Percentiles rank a stretch among this genome's conserved stretches.
These are phyloP conservation scores for Lasiommata megera DNA, from an alignment of 2,888 invertebrate genomes.

Conservation along the genomic window DNA sequence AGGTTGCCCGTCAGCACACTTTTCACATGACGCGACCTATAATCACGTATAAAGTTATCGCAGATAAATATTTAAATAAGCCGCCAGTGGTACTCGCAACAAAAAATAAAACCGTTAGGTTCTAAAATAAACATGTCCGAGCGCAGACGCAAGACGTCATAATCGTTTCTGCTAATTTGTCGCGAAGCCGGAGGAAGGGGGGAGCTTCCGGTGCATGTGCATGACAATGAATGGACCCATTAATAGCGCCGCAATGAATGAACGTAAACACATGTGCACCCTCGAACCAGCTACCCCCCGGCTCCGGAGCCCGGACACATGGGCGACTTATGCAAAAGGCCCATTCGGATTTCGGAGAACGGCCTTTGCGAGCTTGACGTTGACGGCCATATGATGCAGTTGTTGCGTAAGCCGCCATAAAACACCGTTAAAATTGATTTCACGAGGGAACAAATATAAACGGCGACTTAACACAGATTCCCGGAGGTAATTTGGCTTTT, in stretches of 20 bases:
- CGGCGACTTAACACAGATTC: conserved; percentile 1
- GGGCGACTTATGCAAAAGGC: conserved; percentile 68
- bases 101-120: conserved; percentile 25
- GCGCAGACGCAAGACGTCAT: conserved; percentile 35
- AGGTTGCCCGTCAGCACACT: neutral
- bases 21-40: neutral
- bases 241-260: conserved; percentile 74
- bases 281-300: conserved; percentile 52
- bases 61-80: conserved; percentile 12
- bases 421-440: conserved; percentile 16
- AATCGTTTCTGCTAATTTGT: conserved; percentile 69
- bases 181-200: conserved; percentile 45
- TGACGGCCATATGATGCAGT: conserved; percentile 15
- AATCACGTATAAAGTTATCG: conserved; percentile 3
- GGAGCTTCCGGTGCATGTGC: conserved; percentile 74
- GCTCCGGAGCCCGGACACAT: conserved; percentile 49
- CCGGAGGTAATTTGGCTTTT: conserved; percentile 1
- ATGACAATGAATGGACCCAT: conserved; percentile 78
- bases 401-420: conserved; percentile 12
- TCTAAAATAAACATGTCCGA: conserved; percentile 33
- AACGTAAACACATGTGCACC: conserved; percentile 71
- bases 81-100: conserved; percentile 14
- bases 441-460: conserved; percentile 13
- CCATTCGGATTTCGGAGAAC: conserved; percentile 72
- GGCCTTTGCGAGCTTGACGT: conserved; percentile 43